Evolutionary conservation across 2,888 invertebrate genomes (phyloP).

Genomic region (Xiphydria camelus): DNA sequence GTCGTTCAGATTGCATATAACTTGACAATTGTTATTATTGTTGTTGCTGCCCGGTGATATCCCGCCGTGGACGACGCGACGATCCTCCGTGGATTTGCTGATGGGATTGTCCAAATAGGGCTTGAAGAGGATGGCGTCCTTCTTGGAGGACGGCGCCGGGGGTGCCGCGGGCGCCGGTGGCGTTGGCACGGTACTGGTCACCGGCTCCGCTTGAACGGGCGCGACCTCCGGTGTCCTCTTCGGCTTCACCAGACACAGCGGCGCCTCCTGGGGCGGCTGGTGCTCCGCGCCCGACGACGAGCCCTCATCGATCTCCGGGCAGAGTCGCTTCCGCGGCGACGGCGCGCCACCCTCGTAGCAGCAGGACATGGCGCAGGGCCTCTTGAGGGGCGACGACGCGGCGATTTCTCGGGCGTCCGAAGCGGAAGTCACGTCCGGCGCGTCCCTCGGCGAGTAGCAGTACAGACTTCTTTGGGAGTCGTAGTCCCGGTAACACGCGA

Average conservation of each 20-base stretch:
- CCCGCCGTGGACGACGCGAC: conserved; percentile 4
- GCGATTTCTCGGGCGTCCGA: conserved; percentile 2
- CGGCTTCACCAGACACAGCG: conserved; percentile 57
- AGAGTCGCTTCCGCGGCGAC: conserved; percentile 38
- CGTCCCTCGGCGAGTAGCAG: conserved; percentile 41
- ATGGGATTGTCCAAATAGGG: conserved; percentile 74
- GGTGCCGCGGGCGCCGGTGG: conserved; percentile 28
- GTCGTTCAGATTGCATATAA: conserved; percentile 47
- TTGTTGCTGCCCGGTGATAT: not conserved
- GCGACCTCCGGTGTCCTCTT: conserved; percentile 30
- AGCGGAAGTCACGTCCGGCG: conserved; percentile 22
- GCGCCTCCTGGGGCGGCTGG: conserved; percentile 51
- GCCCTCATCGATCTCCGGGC: conserved; percentile 29
- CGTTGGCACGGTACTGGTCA: conserved; percentile 40
- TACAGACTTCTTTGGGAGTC: conserved; percentile 31
- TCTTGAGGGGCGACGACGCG: conserved; percentile 24
- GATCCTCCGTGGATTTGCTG: conserved; percentile 53
- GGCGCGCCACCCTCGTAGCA: conserved; percentile 32
- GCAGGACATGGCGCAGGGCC: conserved; percentile 36
- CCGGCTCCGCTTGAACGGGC: conserved; percentile 33
- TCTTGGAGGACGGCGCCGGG: conserved; percentile 56
- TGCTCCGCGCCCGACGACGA: conserved; percentile 27
- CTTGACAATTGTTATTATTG: conserved; percentile 46
- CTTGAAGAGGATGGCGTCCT: conserved; percentile 76
- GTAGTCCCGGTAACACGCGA: conserved; percentile 36